Percentiles rank a stretch among this genome's conserved stretches.
phyloP scores from a whole-genome alignment of 2,113 vertebrate genomes.

The Corythoichthys haematopterus region DNA sequence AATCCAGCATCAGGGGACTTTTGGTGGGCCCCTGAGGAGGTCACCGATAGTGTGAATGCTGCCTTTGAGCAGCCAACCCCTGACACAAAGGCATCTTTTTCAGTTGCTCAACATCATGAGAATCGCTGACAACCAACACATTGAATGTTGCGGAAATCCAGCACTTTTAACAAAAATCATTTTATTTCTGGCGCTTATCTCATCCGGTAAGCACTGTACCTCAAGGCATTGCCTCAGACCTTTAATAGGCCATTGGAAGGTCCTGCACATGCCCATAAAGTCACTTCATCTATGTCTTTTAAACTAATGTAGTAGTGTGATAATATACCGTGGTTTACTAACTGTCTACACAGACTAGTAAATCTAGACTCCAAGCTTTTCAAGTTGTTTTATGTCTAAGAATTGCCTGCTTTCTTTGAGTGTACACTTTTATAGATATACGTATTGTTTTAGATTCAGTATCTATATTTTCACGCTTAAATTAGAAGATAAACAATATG shows the following conservation, averaged over 20 bases:
- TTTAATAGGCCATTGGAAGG: constrained; percentile 7
- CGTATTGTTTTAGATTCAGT: background rate
- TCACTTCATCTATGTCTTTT: constrained; percentile 3
- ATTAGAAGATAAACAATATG: too few species aligned
- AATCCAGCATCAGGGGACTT: constrained; percentile 34
- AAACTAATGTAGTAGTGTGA: constrained; percentile 8
- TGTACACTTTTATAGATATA: background rate
- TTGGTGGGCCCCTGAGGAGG: constrained; percentile 31
- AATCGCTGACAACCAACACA: constrained; percentile 53
- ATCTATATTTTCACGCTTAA: too few species aligned
- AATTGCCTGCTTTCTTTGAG: background rate
- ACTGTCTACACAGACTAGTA: constrained; percentile 1
- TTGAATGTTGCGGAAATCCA: constrained; percentile 24
- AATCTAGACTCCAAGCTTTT: constrained; percentile 3
- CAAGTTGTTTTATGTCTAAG: constrained; percentile 10
- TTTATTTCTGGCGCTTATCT: constrained; percentile 36
- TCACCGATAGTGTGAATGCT: constrained; percentile 50
- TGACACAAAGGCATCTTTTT: constrained; percentile 56
- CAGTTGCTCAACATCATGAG: constrained; percentile 55
- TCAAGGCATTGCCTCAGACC: constrained; percentile 8
- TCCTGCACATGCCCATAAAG: background rate
- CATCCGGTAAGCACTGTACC: constrained; percentile 31
- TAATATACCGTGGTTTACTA: background rate
- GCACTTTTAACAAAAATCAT: constrained; percentile 36
- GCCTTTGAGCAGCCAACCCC: constrained; percentile 46